A percentile compares a stretch with the other conserved stretches of the same genome.
These are phyloP conservation scores for Hymenopus coronatus DNA, from an alignment of 2,888 invertebrate species.

Conservation along the genomic window DNA sequence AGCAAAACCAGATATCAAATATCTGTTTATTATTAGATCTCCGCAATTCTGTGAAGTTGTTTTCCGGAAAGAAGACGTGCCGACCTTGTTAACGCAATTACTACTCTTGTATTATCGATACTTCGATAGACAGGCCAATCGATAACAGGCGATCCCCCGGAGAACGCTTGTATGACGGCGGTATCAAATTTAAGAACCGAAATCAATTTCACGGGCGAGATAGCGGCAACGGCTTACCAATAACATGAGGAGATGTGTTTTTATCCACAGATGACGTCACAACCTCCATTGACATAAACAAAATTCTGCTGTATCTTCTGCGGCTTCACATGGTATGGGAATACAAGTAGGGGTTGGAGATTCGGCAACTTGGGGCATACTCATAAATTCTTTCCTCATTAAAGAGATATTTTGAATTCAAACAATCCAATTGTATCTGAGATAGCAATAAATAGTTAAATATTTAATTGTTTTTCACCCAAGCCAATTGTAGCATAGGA, in stretches of 20 bases:
- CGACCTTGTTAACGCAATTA: not conserved
- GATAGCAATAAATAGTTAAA: too few relatives aligned
- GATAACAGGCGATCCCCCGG: not conserved
- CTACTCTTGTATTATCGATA: not conserved
- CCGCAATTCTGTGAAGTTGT: not conserved
- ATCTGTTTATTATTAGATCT: not conserved
- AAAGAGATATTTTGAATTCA: too few relatives aligned
- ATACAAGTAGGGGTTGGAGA: too few relatives aligned
- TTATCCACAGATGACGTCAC: not conserved
- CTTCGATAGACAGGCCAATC: not conserved
- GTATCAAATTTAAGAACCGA: not conserved
- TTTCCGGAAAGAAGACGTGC: not conserved
- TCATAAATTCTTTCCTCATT: too few relatives aligned
- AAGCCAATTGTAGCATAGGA: too few relatives aligned
- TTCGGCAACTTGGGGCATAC: too few relatives aligned
- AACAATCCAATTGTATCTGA: too few relatives aligned
- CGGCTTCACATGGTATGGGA: not conserved
- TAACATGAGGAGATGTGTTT: not conserved
- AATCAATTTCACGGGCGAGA: not conserved
- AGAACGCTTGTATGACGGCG: not conserved
- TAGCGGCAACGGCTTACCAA: not conserved
- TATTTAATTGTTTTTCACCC: too few relatives aligned
- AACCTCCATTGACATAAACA: not conserved
- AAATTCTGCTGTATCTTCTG: not conserved
- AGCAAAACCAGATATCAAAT: not conserved